Conservation (phyloP, 2,113 vertebrate genomes). For the Equus przewalskii region DNA sequence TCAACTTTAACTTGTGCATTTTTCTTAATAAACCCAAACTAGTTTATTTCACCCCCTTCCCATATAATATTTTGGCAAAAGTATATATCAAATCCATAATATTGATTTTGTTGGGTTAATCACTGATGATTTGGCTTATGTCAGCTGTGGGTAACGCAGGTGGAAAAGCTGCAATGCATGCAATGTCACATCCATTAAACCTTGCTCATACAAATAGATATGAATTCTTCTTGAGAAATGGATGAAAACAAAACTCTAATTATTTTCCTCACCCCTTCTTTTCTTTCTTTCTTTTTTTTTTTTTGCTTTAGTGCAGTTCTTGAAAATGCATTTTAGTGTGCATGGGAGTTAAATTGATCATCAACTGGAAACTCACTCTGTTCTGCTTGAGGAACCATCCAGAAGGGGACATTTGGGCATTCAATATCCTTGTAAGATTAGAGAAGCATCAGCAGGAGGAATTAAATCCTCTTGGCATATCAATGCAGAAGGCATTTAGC, state of each 20-base stretch:
- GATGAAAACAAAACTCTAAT: not conserved
- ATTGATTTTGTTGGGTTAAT: conserved; percentile 29
- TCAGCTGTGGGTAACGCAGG: not conserved
- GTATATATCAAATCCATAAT: not conserved
- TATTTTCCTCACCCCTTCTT: not conserved
- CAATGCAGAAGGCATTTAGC: conserved; percentile 34
- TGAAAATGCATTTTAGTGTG: conserved; percentile 17
- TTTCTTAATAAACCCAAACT: not conserved
- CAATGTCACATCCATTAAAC: not conserved
- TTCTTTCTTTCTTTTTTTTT: not conserved
- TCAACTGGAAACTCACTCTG: conserved; percentile 17
- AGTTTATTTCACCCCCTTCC: not conserved
- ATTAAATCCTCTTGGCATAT: conserved; percentile 62
- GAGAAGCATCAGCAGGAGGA: conserved; percentile 23
- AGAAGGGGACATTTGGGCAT: conserved; percentile 56
- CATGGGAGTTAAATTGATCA: conserved; percentile 66
- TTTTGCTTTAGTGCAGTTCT: not conserved
- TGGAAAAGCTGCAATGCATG: not conserved
- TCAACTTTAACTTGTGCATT: not conserved
- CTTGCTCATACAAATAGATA: not conserved
- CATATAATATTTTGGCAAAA: not conserved
- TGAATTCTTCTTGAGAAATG: conserved; percentile 19
- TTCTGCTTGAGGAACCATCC: conserved; percentile 64
- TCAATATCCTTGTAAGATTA: conserved; percentile 43
- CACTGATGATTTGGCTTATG: not conserved